phyloP scores from a whole-genome alignment of 1,140 invertebrate species.

The Eumaeus atala region DNA sequence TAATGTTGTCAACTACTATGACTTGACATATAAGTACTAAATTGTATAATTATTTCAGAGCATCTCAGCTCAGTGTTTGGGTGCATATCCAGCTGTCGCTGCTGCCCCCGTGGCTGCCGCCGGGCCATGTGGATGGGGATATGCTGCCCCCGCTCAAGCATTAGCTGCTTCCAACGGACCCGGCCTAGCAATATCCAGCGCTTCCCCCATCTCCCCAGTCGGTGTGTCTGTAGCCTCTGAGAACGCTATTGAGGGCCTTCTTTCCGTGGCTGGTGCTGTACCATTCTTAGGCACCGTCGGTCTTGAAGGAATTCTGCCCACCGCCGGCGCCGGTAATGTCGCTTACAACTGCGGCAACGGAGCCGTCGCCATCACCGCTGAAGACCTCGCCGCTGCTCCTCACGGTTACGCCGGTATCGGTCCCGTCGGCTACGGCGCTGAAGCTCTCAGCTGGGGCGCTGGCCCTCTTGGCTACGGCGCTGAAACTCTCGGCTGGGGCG shows the following conservation, averaged over 20 bases:
- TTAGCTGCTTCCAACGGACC: conserved; percentile 26
- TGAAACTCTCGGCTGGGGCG: background rate
- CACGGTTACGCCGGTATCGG: conserved; percentile 20
- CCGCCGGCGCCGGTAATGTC: conserved; percentile 37
- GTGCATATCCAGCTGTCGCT: background rate
- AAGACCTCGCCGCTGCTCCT: conserved; percentile 21
- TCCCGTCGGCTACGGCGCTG: conserved; percentile 5
- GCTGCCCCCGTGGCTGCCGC: conserved; percentile 7
- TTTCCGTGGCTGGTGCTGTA: conserved; percentile 32
- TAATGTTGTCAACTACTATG: too few relatives aligned
- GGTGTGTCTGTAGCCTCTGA: conserved; percentile 29
- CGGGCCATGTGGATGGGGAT: background rate
- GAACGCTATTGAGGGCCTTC: conserved; percentile 32
- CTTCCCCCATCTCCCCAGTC: conserved; percentile 30
- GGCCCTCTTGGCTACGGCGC: background rate
- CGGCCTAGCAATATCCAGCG: conserved; percentile 26
- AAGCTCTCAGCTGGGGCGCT: background rate
- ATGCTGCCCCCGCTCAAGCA: conserved; percentile 3
- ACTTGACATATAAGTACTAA: too few relatives aligned
- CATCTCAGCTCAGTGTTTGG: conserved; percentile 21
- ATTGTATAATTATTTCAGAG: conserved; percentile 14
- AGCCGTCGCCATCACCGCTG: conserved; percentile 29
- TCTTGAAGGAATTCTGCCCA: conserved; percentile 36
- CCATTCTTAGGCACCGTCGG: conserved; percentile 40
- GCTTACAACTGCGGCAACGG: conserved; percentile 29